phyloP scores from a whole-genome alignment of 2,888 invertebrate species.

The Drosophila prostipennis region DNA sequence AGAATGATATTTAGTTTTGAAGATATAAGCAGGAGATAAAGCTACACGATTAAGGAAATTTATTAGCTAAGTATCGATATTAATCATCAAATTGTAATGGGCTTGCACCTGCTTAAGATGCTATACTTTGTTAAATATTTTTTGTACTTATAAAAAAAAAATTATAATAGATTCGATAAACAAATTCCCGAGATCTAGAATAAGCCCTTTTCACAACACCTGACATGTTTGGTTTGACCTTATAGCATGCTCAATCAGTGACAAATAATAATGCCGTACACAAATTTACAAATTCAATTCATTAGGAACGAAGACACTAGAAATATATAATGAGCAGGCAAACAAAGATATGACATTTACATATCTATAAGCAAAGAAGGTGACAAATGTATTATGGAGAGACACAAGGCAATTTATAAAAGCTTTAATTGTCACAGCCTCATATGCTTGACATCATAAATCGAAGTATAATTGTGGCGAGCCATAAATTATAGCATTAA shows the following conservation, averaged over 20 bases:
- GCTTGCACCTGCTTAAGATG: neutral
- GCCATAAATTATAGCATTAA: conserved; percentile 54
- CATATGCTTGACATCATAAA: conserved; percentile 36
- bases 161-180: too few species aligned
- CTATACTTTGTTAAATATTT: too few species aligned
- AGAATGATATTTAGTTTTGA: neutral
- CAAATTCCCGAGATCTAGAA: too few species aligned
- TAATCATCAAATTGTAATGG: too few species aligned
- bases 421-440: conserved; percentile 29
- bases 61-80: neutral
- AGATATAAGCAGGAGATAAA: neutral
- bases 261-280: conserved; percentile 4
- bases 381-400: conserved; percentile 30
- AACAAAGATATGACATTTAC: conserved; percentile 23
- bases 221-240: conserved; percentile 9
- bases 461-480: conserved; percentile 17
- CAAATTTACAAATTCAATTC: conserved; percentile 9
- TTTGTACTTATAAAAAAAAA: too few species aligned
- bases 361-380: conserved; percentile 24
- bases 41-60: neutral
- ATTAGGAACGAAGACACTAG: neutral
- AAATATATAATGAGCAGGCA: neutral
- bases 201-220: too few species aligned
- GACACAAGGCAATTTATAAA: conserved; percentile 33
- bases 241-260: conserved; percentile 16